phyloP scores from a whole-genome alignment of 2,113 vertebrate species.

The Cettia cetti region DNA sequence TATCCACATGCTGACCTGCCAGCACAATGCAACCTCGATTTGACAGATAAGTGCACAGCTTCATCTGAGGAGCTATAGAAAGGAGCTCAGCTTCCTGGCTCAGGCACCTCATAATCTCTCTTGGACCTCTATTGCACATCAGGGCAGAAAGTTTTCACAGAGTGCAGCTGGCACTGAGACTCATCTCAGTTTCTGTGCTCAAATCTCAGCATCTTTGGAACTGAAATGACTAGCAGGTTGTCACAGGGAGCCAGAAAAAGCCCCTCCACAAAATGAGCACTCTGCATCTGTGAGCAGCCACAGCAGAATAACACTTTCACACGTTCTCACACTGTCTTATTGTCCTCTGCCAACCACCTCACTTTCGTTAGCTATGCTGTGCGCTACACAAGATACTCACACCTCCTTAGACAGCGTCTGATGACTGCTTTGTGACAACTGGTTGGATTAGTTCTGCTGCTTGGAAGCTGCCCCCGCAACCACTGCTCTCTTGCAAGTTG shows the following conservation, averaged over 20 bases:
- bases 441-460: not conserved
- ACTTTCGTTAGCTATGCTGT: not conserved
- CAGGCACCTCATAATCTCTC: not conserved
- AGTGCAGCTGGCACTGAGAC: not conserved
- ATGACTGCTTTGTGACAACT: not conserved
- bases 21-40: not conserved
- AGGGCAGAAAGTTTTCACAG: not conserved
- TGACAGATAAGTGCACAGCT: not conserved
- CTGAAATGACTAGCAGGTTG: not conserved
- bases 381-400: not conserved
- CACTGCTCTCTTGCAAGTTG: not conserved
- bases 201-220: not conserved
- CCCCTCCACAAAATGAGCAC: not conserved
- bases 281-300: not conserved
- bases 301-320: not conserved
- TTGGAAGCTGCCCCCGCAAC: not conserved
- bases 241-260: not conserved
- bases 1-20: not conserved
- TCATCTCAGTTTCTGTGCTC: not conserved
- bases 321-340: not conserved
- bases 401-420: not conserved
- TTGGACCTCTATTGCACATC: not conserved
- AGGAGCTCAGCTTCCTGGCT: not conserved
- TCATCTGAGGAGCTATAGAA: not conserved
- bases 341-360: conserved; percentile 25